A percentile compares a stretch with the other conserved stretches of the same genome.
phyloP scores from a whole-genome alignment of 2,113 vertebrate genomes.

The Lynx canadensis region DNA sequence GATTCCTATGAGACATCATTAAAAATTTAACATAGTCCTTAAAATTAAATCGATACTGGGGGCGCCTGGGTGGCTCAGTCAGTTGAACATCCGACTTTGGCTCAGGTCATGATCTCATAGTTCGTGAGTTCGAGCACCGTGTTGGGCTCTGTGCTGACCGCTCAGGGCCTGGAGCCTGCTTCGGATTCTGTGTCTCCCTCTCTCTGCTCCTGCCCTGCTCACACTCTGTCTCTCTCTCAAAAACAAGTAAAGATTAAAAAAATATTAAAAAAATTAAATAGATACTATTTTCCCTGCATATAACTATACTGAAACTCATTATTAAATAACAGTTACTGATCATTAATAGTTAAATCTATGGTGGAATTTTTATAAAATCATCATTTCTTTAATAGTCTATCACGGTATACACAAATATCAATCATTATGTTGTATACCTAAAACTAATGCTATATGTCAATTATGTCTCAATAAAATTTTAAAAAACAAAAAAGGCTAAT shows the following conservation, averaged over 20 bases:
- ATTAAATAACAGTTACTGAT: neutral
- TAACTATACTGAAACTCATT: slow-evolving; percentile 1
- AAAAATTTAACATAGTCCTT: neutral
- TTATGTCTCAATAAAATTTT: neutral
- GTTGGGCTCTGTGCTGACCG: too few relatives aligned
- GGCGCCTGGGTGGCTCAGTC: too few relatives aligned
- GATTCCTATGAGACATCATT: slow-evolving; percentile 6
- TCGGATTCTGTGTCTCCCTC: too few relatives aligned
- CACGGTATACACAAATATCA: neutral
- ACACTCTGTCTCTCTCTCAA: too few relatives aligned
- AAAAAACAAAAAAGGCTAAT: neutral
- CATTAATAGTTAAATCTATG: neutral
- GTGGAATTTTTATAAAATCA: neutral
- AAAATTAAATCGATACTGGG: neutral
- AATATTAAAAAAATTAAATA: neutral
- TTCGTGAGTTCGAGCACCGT: too few relatives aligned
- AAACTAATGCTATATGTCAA: neutral
- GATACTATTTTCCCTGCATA: neutral
- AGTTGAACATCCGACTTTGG: too few relatives aligned
- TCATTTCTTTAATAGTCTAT: neutral
- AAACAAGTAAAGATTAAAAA: too few relatives aligned
- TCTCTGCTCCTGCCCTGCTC: too few relatives aligned
- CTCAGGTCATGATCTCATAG: too few relatives aligned
- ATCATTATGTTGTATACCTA: neutral
- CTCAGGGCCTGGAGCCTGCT: too few relatives aligned